Conservation (phyloP, 2,113 vertebrate species). For the Protobothrops mucrosquamatus region DNA sequence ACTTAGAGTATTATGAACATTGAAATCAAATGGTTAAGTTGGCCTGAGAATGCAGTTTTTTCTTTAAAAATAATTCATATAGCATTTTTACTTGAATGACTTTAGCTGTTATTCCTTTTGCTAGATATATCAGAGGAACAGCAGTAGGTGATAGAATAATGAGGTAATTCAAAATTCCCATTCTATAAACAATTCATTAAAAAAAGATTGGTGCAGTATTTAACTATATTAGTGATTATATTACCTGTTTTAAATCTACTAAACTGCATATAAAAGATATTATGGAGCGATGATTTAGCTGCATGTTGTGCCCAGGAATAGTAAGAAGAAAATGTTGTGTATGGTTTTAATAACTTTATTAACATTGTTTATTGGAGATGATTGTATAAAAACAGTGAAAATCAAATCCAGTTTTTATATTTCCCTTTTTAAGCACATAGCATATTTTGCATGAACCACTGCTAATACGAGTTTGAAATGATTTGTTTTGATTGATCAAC, state of each 20-base stretch:
- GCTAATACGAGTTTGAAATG: slow-evolving; percentile 48
- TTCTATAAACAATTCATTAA: slow-evolving; percentile 41
- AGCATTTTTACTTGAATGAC: slow-evolving; percentile 67
- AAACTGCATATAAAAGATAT: slow-evolving; percentile 52
- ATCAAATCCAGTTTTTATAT: slow-evolving; percentile 22
- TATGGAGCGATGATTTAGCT: slow-evolving; percentile 59
- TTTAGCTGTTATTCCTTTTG: slow-evolving; percentile 78
- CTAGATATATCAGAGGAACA: slow-evolving; percentile 97
- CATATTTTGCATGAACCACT: slow-evolving; percentile 56
- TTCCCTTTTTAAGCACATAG: slow-evolving; percentile 13
- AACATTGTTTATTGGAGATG: slow-evolving; percentile 51
- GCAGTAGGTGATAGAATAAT: slow-evolving; percentile 99
- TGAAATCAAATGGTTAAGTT: not conserved
- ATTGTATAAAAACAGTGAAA: slow-evolving; percentile 28
- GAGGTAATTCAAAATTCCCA: slow-evolving; percentile 84
- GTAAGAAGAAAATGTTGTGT: slow-evolving; percentile 50
- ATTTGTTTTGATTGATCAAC: slow-evolving; percentile 29
- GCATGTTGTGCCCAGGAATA: slow-evolving; percentile 64
- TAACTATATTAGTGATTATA: slow-evolving; percentile 64
- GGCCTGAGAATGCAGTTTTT: slow-evolving; percentile 35
- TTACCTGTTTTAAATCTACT: slow-evolving; percentile 52
- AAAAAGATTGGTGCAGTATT: slow-evolving; percentile 58
- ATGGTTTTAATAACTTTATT: slow-evolving; percentile 51
- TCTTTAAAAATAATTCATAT: slow-evolving; percentile 56
- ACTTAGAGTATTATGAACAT: not conserved